Evolutionary conservation across 2,888 invertebrate species (phyloP), one percentile per base, ranked within the genome.

Genomic region (Ischnura elegans): DNA sequence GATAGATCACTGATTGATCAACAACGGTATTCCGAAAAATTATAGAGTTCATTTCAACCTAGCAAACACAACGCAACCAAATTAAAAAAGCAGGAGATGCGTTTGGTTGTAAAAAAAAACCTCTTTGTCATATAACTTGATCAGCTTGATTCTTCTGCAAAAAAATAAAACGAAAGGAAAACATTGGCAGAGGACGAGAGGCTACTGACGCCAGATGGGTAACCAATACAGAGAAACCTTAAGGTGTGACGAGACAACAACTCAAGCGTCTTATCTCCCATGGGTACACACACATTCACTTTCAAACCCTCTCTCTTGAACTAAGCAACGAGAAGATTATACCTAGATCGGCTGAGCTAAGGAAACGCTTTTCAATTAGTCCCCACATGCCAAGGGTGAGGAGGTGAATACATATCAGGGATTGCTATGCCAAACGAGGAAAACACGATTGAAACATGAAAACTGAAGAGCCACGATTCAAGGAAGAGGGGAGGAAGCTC

Each of bases 301-400:
- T 19, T 19, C 51, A 13, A 13, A 51, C 51, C 51, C 51, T 19
- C 51, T 36, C 66, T 36, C 10, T 76, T 13, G 36, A 36, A 13
- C 61, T 25, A 16, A 61, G 61, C 29, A 36, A 10, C 10, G 66
- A 6, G 66, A 16, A 76, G 76, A 76, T 76, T 4, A 36, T 6
- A n/a, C 61, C 61, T 21, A 21, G 61, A 61, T 61, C 25, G 16
- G 21, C 5, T 13, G 19, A 36, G 16, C 2, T 29, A 76, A 29
- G 46, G 45, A 46, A 86, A 86, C 86, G 46, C 46, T 25, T 86
- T 86, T 86, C 45, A 46, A 86, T 86, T 46, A 86, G 46, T n/a
- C 25, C n/a, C 46, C 86, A 86, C 86, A n/a, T 5, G 6, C 42
- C 42, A 85, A 13, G 45, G 86, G 45, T 45, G 46, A n/a, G 46